Evolutionary conservation across 2,797 vertebrate species (phyloP).

Genomic region (Euphonia xanthogaster): DNA sequence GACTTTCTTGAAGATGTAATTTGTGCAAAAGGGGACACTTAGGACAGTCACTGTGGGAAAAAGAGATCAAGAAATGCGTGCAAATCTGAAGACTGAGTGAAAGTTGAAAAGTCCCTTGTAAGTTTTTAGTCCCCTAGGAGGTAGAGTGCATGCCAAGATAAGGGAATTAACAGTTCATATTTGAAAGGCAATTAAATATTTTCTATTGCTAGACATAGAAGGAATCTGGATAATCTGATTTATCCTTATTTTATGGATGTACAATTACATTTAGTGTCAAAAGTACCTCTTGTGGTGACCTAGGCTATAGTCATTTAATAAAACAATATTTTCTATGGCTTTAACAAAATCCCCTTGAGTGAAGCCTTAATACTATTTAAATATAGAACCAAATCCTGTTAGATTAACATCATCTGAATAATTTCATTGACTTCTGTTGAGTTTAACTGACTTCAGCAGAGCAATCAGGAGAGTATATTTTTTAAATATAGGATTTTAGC

Average conservation of each 20-base stretch:
- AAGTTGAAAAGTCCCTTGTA: neutral
- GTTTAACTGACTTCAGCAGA: neutral
- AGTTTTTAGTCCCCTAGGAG: neutral
- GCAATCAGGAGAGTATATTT: neutral
- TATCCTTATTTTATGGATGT: neutral
- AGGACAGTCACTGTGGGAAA: neutral
- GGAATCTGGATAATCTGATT: neutral
- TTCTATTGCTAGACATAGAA: neutral
- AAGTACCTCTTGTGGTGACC: conserved; percentile 29
- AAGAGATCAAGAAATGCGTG: neutral
- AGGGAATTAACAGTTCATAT: neutral
- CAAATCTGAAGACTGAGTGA: neutral
- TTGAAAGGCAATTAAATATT: conserved; percentile 40
- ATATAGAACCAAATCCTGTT: conserved; percentile 45
- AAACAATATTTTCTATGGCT: neutral
- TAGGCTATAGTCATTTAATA: neutral
- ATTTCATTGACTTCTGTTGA: conserved; percentile 8
- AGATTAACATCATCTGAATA: conserved; percentile 8
- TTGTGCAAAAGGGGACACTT: neutral
- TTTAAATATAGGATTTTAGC: neutral
- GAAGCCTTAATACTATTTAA: conserved; percentile 32
- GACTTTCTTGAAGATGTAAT: neutral
- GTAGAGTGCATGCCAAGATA: neutral
- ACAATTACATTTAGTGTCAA: neutral
- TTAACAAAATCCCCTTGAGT: neutral